Percentiles rank a stretch among this genome's conserved stretches.
Conservation (phyloP, 2,888 invertebrate genomes). For the Lepas anatifera region DNA sequence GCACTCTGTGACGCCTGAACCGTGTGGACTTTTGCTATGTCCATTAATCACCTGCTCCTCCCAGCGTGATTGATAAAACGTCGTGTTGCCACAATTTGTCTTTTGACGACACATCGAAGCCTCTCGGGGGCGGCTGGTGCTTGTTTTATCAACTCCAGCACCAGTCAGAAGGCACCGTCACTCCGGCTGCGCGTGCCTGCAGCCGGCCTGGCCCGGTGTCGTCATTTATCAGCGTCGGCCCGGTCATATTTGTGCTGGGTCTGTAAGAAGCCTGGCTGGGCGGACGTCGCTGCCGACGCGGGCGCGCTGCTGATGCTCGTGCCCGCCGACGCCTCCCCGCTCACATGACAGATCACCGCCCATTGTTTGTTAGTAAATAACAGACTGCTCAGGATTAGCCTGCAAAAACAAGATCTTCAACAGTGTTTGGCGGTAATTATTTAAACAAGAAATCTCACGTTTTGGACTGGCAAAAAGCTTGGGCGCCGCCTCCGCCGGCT, state of each 20-base stretch:
- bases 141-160: too few relatives aligned
- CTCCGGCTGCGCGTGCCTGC: not conserved
- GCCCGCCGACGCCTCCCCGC: not conserved
- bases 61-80: too few relatives aligned
- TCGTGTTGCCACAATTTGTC: too few relatives aligned
- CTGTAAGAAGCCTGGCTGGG: not conserved
- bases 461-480: not conserved
- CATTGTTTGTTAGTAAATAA: conserved; percentile 10
- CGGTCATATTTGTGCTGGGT: not conserved
- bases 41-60: too few relatives aligned
- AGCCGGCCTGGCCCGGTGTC: not conserved
- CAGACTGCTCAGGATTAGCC: not conserved
- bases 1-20: too few relatives aligned
- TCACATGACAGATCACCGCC: not conserved
- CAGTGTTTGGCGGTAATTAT: not conserved
- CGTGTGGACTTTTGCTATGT: too few relatives aligned
- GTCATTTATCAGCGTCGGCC: not conserved
- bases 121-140: too few relatives aligned
- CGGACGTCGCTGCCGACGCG: not conserved
- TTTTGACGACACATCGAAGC: too few relatives aligned
- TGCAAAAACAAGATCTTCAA: conserved; percentile 9
- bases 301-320: too few relatives aligned
- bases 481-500: not conserved
- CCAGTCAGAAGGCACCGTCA: too few relatives aligned
- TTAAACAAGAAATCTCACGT: conserved; percentile 12